These are phyloP conservation scores for Malurus melanocephalus DNA, from an alignment of 2,113 vertebrate species.

Conservation along the genomic window DNA sequence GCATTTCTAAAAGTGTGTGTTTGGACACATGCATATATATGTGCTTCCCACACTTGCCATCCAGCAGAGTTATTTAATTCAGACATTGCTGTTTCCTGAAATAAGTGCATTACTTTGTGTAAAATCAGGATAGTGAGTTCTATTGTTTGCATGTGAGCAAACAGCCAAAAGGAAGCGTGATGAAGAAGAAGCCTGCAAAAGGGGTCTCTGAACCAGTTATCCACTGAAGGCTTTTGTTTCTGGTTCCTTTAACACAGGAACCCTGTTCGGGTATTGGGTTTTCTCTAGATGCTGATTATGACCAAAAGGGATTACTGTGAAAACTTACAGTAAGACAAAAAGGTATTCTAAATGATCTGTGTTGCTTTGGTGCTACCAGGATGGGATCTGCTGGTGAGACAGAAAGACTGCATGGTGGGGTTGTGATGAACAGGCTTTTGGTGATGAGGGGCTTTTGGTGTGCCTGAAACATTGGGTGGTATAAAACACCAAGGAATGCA, in stretches of 20 bases:
- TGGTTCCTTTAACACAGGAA: background rate
- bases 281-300: background rate
- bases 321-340: background rate
- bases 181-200: background rate
- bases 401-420: background rate
- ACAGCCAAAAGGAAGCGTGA: background rate
- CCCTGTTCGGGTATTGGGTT: background rate
- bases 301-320: background rate
- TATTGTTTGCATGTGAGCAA: background rate
- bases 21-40: background rate
- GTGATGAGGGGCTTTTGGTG: background rate
- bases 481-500: background rate
- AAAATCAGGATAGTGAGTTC: background rate
- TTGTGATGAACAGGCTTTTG: too few species aligned
- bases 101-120: conserved; percentile 4
- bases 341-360: background rate
- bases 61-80: conserved; percentile 30
- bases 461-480: background rate
- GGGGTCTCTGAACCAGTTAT: background rate
- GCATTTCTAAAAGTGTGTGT: background rate
- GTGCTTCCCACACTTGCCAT: background rate
- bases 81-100: background rate
- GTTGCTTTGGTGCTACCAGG: background rate
- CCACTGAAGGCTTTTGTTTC: background rate
- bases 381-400: background rate